Evolutionary conservation across 2,797 vertebrate genomes (phyloP).

Genomic region (Lithobates sylvaticus): DNA sequence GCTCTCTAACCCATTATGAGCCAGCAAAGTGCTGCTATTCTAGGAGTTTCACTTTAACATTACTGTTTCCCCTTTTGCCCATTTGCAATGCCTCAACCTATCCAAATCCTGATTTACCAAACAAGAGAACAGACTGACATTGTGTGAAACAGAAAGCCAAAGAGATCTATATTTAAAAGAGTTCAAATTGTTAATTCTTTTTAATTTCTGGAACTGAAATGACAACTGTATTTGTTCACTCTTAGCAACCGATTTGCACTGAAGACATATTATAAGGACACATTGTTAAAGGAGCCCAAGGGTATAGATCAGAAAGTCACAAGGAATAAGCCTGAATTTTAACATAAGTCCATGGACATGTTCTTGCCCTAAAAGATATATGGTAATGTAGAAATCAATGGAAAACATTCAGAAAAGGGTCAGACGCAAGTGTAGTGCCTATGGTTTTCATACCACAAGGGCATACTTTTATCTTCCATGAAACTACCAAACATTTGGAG

Average conservation of each 20-base stretch:
- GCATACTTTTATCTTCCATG: slow-evolving; percentile 1
- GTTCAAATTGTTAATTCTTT: neutral
- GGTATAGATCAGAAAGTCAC: slow-evolving; percentile 23
- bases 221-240: neutral
- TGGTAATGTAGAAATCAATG: slow-evolving; percentile 14
- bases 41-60: too few relatives aligned
- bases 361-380: neutral
- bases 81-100: too few relatives aligned
- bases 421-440: slow-evolving; percentile 10
- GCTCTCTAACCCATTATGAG: too few relatives aligned
- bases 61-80: too few relatives aligned
- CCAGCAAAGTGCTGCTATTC: too few relatives aligned
- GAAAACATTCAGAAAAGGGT: slow-evolving; percentile 14
- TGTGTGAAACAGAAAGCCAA: neutral
- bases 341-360: slow-evolving; percentile 2
- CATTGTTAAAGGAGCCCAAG: slow-evolving; percentile 39
- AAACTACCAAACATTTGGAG: neutral
- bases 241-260: slow-evolving; percentile 4
- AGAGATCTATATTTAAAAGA: neutral
- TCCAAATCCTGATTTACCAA: too few relatives aligned
- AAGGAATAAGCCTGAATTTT: neutral
- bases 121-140: neutral
- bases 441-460: neutral
- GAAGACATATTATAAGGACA: slow-evolving; percentile 25
- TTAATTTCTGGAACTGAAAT: neutral